These are phyloP conservation scores for Liolophura sinensis DNA, from an alignment of 1,140 invertebrate genomes.

Conservation along the genomic window DNA sequence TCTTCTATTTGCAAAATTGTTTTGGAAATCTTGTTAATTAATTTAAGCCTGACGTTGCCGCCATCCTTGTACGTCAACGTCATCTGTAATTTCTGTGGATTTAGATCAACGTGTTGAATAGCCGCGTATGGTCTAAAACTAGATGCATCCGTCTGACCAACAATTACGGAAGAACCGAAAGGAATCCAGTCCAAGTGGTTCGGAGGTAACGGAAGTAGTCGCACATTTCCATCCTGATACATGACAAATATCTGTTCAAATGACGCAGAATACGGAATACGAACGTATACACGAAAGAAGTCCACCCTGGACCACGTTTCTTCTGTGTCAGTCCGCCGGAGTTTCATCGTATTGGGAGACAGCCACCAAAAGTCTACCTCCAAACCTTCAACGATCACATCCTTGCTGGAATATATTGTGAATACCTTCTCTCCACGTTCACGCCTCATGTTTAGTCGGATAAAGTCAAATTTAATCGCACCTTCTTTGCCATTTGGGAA, in stretches of 20 bases:
- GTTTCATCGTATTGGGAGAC: not conserved
- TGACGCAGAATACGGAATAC: not conserved
- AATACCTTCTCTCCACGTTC: not conserved
- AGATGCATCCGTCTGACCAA: slow-evolving; percentile 7
- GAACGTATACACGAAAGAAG: not conserved
- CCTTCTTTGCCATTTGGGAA: not conserved
- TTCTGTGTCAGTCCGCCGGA: not conserved
- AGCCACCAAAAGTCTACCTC: slow-evolving; percentile 9
- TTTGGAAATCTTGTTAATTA: not conserved
- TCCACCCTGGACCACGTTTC: not conserved
- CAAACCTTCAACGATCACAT: slow-evolving; percentile 5
- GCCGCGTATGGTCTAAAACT: slow-evolving; percentile 5
- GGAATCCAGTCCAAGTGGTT: slow-evolving; percentile 3
- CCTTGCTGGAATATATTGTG: slow-evolving; percentile 3
- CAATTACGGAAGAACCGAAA: slow-evolving; percentile 4
- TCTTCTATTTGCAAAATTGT: slow-evolving; percentile 5
- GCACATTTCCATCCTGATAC: slow-evolving; percentile 5
- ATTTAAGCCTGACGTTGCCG: not conserved
- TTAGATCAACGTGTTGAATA: slow-evolving; percentile 3
- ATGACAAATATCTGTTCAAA: slow-evolving; percentile 7
- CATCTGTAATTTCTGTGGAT: not conserved
- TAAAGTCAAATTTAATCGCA: not conserved
- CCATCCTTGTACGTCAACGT: slow-evolving; percentile 3
- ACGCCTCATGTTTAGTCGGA: not conserved
- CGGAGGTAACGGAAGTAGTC: slow-evolving; percentile 5